Evolutionary conservation across 2,797 vertebrate species (phyloP), one percentile per base, ranked within the genome.

Genomic region (Xenopus petersii): DNA sequence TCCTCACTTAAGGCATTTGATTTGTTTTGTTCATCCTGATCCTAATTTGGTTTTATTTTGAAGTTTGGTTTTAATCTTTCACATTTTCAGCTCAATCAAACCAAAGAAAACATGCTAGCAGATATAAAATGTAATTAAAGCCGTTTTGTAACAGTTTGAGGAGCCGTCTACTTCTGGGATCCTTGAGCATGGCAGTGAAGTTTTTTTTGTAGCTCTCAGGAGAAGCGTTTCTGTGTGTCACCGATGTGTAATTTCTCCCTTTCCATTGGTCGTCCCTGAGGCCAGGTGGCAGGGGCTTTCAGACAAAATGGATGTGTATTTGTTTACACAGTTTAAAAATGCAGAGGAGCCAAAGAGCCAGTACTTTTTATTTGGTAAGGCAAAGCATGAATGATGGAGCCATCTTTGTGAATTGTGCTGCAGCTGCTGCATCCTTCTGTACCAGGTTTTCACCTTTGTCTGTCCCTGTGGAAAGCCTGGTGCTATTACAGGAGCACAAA

Each of bases 201-300:
- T 88, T 89, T 79, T 79, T 30, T 30, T 30, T 89, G 85, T 90
- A 87, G 87, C 86, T 87, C 86, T 87, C 89, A 86, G 90, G 90
- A 83, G 91, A 92, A 91, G 92, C 92, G 87, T 91, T 93, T 89
- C 89, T 86, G 86, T 88, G 89, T 86, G 86, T 87, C 89, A 88
- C 86, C 85, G 71, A 86, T 67, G 83, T 87, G 87, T 89, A 88
- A 89, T 89, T 84, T 87, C 89, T 81, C 87, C 81, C 68, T 88
- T 86, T 82, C 90, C 83, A 87, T 89, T 84, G 85, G 88, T 87
- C 92, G 86, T 90, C 89, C 81, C 85, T 82, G 83, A 91, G 88
- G 87, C 90, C 87, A 89, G 81, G 77, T 88, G 86, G 85, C 86
- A 86, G 80, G 82, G 81, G 71, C 86, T 87, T 90, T 88, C 83